Evolutionary conservation across 30 jellyfish, hydroid and myxozoan species (phyloP).

Genomic region (Phacellophora camtschatica): DNA sequence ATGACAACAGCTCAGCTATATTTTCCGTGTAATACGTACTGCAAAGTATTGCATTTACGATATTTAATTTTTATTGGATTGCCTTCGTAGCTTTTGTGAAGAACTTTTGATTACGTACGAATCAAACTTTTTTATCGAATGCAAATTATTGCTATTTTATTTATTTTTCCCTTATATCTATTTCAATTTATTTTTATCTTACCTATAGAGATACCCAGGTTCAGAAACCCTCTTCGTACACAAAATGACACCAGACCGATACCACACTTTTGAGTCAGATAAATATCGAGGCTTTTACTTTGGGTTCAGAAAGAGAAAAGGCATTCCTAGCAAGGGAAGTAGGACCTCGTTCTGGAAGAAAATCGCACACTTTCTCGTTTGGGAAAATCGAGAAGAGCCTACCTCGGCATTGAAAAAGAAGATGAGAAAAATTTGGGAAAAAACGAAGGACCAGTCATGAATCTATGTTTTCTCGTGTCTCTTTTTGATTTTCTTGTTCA

Average conservation of each 20-base stretch:
- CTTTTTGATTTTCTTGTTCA: too few species aligned
- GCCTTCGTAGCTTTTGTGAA: too few species aligned
- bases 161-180: too few species aligned
- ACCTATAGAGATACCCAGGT: background rate
- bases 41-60: too few species aligned
- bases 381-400: background rate
- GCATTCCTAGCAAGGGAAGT: constrained; percentile 21
- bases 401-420: background rate
- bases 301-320: background rate
- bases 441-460: background rate
- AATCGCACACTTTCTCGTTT: background rate
- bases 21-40: too few species aligned
- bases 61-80: too few species aligned
- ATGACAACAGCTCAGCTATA: too few species aligned
- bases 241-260: background rate
- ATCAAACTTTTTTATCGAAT: too few species aligned
- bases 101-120: too few species aligned
- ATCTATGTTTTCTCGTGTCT: background rate
- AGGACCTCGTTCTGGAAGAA: constrained; percentile 6
- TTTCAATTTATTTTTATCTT: background rate
- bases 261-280: constrained; percentile 7
- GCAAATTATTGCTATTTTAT: too few species aligned
- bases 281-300: constrained; percentile 6
- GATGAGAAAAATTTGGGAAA: constrained; percentile 4
- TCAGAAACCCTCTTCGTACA: background rate